phyloP scores from a whole-genome alignment of 2,888 invertebrate genomes.

The Amphiduros pacificus region DNA sequence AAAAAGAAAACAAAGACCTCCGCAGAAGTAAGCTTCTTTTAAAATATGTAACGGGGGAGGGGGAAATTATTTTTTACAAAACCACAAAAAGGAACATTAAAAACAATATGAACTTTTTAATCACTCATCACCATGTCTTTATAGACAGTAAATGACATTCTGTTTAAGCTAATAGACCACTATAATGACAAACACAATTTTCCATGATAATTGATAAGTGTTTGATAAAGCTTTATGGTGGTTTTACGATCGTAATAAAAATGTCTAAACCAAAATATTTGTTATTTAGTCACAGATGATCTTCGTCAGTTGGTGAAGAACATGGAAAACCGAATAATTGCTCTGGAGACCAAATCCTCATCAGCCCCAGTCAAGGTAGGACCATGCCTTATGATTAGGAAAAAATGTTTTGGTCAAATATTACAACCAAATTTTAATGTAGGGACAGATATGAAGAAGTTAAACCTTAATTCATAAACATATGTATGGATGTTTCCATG shows the following conservation, averaged over 20 bases:
- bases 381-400: too few species aligned
- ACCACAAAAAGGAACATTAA: background rate
- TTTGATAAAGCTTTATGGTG: background rate
- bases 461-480: too few species aligned
- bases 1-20: constrained; percentile 22
- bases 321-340: constrained; percentile 10
- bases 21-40: constrained; percentile 14
- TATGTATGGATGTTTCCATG: too few species aligned
- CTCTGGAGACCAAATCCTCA: background rate
- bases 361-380: constrained; percentile 7
- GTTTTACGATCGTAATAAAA: background rate
- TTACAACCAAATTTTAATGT: too few species aligned
- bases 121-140: background rate
- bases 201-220: background rate
- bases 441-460: too few species aligned
- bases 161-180: background rate
- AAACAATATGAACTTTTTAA: background rate
- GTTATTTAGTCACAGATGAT: constrained; percentile 14
- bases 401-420: too few species aligned
- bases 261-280: background rate
- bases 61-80: background rate
- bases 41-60: too few species aligned
- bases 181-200: background rate
- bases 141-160: too few species aligned
- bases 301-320: constrained; percentile 17